Percentiles rank a stretch among this genome's conserved stretches.
phyloP scores from a whole-genome alignment of 1,140 invertebrate genomes.

The Drepana arcuata region DNA sequence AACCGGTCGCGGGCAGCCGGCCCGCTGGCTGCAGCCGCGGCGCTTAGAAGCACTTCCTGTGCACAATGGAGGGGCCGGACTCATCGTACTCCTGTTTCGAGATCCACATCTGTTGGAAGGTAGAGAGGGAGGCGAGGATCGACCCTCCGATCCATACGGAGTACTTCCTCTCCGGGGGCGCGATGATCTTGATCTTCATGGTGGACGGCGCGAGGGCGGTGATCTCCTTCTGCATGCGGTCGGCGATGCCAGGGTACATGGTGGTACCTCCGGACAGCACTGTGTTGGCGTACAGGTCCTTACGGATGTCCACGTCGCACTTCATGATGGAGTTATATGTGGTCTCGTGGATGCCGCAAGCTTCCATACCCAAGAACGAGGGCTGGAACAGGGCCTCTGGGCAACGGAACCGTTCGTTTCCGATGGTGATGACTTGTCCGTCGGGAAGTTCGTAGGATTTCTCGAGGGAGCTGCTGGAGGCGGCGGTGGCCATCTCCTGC shows the following conservation, averaged over 20 bases:
- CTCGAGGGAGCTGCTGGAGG: constrained; percentile 87
- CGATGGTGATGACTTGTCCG: constrained; percentile 94
- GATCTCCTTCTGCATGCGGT: constrained; percentile 92
- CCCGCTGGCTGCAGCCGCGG: constrained; percentile 46
- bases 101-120: constrained; percentile 96
- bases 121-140: constrained; percentile 90
- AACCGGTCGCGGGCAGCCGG: constrained; percentile 55
- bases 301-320: constrained; percentile 93
- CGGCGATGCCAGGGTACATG: constrained; percentile 92
- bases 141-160: constrained; percentile 90
- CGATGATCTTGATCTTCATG: constrained; percentile 96
- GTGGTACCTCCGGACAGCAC: constrained; percentile 93
- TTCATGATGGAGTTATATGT: constrained; percentile 96
- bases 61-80: constrained; percentile 85
- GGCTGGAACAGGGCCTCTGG: constrained; percentile 94
- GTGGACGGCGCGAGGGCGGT: constrained; percentile 88
- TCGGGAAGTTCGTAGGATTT: constrained; percentile 91
- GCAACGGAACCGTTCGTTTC: constrained; percentile 94
- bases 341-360: constrained; percentile 86
- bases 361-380: constrained; percentile 90
- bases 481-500: constrained; percentile 95
- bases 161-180: constrained; percentile 89
- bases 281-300: constrained; percentile 95
- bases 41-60: constrained; percentile 89
- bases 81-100: constrained; percentile 92